Evolutionary conservation across 2,113 vertebrate genomes (phyloP), one percentile per base, ranked within the genome.

Genomic region (Jacana jacana): DNA sequence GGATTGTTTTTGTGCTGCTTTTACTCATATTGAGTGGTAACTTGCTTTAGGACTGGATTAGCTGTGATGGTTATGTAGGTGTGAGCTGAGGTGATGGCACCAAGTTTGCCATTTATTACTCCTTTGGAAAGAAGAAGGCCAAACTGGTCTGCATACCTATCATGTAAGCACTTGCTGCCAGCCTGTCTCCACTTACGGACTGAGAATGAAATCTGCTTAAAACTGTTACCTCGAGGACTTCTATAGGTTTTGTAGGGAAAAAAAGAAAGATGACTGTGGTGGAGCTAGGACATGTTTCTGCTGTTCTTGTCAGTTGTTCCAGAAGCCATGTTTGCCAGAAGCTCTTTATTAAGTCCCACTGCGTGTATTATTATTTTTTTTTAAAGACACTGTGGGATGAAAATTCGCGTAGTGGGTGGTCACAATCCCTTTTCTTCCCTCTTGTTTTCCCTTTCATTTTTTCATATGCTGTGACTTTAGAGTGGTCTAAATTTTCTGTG

Each of bases 141-240:
- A 82, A 97, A 75, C 93, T 86, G 85, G 68, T 73, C 89, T 15
- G 19, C 97, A 97, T 98, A 96, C 97, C 95, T 97, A 17, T 98
- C 98, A 14, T 98, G 98, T 98, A 94, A 61, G 72, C 94, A 97
- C 98, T 98, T 98, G 98, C 96, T 93, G 94, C 80, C 0, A 40
- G 92, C 70, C 85, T 91, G 85, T 83, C 71, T 98, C 91, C 97
- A 92, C 89, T 97, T 54, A 71, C 3, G 37, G 93, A 65, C 83
- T 83, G 83, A 94, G 96, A 94, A 89, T 94, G 95, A 98, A 97
- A 96, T 96, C 93, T 94, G 73, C 93, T 97, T 93, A 77, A 93
- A 98, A 79, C 91, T 97, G 79, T 97, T 97, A 97, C 97, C 97
- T 98, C 33, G 30, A 98, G 95, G 94, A 97, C 88, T 96, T 95